These are phyloP conservation scores for Sitobion miscanthi DNA, from an alignment of 1,140 invertebrate species.

Conservation along the genomic window DNA sequence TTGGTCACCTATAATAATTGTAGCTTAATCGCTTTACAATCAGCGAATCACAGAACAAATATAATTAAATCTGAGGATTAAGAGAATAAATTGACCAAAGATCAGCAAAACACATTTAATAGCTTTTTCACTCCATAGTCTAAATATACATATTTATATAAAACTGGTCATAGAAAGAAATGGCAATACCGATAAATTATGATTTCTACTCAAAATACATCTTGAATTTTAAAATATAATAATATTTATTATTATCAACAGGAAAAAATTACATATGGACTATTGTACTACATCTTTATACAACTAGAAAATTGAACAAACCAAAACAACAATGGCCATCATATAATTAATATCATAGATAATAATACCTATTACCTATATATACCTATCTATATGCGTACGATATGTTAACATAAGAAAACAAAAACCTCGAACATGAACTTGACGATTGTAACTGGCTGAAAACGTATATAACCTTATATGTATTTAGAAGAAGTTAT, in stretches of 20 bases:
- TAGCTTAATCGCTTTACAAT: neutral
- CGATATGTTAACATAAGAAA: neutral
- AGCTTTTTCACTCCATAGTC: neutral
- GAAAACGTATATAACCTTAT: neutral
- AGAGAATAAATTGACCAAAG: neutral
- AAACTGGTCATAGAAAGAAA: neutral
- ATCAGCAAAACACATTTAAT: neutral
- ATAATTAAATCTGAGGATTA: neutral
- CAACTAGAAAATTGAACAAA: neutral
- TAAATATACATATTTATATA: neutral
- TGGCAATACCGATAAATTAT: neutral
- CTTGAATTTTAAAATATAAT: neutral
- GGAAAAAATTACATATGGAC: neutral
- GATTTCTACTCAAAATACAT: neutral
- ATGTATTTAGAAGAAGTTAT: neutral
- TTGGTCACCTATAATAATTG: neutral
- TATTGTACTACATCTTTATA: neutral
- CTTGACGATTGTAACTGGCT: neutral
- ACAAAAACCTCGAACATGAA: slow-evolving; percentile 38
- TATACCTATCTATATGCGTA: no score
- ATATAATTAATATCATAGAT: neutral
- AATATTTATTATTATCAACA: neutral
- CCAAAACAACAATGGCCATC: neutral
- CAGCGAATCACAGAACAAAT: neutral
- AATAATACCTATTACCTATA: neutral